Conservation (phyloP, 2,113 vertebrate genomes). For the Gobio gobio region DNA sequence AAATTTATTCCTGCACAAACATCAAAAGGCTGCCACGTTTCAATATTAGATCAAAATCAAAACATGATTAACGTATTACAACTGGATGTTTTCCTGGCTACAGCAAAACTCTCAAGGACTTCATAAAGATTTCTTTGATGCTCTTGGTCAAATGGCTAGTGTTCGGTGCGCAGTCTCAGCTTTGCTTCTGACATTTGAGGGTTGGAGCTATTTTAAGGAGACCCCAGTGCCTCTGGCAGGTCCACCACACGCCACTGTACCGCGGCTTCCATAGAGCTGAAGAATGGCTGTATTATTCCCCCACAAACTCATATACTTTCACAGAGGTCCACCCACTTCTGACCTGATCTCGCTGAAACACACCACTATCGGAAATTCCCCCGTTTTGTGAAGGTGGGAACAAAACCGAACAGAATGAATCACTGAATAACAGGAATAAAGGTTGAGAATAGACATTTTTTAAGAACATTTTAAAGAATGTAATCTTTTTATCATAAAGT, state of each 20-base stretch:
- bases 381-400: constrained; percentile 32
- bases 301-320: constrained; percentile 56
- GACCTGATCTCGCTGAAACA: constrained; percentile 52
- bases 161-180: constrained; percentile 15
- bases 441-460: background rate
- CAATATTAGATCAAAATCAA: constrained; percentile 10
- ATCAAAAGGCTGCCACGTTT: constrained; percentile 18
- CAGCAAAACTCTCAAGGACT: background rate
- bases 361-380: constrained; percentile 47
- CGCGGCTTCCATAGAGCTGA: constrained; percentile 62
- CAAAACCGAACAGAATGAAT: constrained; percentile 38
- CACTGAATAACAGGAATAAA: background rate
- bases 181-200: constrained; percentile 42
- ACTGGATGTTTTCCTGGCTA: constrained; percentile 1
- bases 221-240: constrained; percentile 62
- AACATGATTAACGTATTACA: background rate
- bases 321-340: constrained; percentile 52
- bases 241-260: constrained; percentile 64
- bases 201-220: constrained; percentile 58
- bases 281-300: constrained; percentile 80
- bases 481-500: constrained; percentile 27
- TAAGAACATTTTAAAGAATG: background rate
- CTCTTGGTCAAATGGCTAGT: constrained; percentile 15
- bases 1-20: background rate
- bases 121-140: constrained; percentile 15